Conservation (phyloP, 30 jellyfish, hydroid and myxozoan species). For the Nemopilema nomurai region DNA sequence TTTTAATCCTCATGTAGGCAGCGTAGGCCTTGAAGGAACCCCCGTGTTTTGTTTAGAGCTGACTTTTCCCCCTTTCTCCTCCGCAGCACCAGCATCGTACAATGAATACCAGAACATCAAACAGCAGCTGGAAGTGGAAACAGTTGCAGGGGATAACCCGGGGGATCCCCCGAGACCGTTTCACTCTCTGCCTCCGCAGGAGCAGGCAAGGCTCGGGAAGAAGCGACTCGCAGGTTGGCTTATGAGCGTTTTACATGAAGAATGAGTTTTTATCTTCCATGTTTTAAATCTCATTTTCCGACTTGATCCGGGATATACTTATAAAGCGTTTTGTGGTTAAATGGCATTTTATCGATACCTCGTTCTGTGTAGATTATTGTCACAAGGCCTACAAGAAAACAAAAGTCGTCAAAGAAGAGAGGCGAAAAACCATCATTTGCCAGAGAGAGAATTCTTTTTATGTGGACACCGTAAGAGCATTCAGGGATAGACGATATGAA, state of each 20-base stretch:
- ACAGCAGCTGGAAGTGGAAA: slow-evolving; percentile 94
- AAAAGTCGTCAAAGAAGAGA: slow-evolving; percentile 72
- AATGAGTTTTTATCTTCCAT: not conserved
- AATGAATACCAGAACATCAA: slow-evolving; percentile 89
- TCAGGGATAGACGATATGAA: slow-evolving; percentile 96
- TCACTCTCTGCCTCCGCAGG: slow-evolving; percentile 77
- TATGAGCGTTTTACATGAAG: not conserved
- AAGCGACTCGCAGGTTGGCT: slow-evolving; percentile 84
- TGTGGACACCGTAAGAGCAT: slow-evolving; percentile 97
- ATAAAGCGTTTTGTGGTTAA: too few species aligned
- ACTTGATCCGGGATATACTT: too few species aligned
- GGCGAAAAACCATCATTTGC: slow-evolving; percentile 79
- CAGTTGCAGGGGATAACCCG: slow-evolving; percentile 83
- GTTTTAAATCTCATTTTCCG: too few species aligned
- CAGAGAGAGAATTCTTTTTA: slow-evolving; percentile 96
- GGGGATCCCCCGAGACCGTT: slow-evolving; percentile 89
- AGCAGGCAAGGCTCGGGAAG: slow-evolving; percentile 84
- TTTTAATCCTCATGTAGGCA: not conserved
- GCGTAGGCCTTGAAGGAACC: not conserved
- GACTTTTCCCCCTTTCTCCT: not conserved
- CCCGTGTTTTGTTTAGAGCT: not conserved
- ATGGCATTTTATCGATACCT: not conserved
- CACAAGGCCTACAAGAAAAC: slow-evolving; percentile 94
- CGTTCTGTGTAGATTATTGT: slow-evolving; percentile 63
- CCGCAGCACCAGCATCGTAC: slow-evolving; percentile 81